These are phyloP conservation scores for Chironex yamaguchii DNA, from an alignment of 30 jellyfish, hydroid and myxozoan species.

Conservation along the genomic window DNA sequence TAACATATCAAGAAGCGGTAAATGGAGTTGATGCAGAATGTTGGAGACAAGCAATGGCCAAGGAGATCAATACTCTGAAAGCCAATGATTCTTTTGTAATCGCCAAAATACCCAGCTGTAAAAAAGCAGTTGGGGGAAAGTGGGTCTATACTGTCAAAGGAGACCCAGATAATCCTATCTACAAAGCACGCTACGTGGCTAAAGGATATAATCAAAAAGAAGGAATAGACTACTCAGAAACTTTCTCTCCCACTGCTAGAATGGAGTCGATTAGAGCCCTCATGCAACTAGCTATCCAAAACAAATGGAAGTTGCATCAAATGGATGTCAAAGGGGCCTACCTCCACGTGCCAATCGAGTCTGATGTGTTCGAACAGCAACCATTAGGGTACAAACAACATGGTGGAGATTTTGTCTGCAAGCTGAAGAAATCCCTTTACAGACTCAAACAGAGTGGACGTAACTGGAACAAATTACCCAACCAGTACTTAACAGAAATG, in stretches of 20 bases:
- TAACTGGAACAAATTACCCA: slow-evolving; percentile 46
- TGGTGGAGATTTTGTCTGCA: slow-evolving; percentile 39
- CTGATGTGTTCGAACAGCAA: slow-evolving; percentile 47
- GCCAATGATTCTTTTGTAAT: slow-evolving; percentile 11
- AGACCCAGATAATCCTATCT: background rate
- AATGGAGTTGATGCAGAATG: slow-evolving; percentile 12
- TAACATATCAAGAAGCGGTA: background rate
- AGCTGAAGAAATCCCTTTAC: slow-evolving; percentile 67
- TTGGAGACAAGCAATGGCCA: slow-evolving; percentile 13
- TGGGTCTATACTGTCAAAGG: slow-evolving; percentile 4
- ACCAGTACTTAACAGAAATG: slow-evolving; percentile 1
- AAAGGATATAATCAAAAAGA: slow-evolving; percentile 7
- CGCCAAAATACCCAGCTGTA: background rate
- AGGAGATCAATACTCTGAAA: background rate
- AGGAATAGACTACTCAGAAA: slow-evolving; percentile 20
- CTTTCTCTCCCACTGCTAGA: slow-evolving; percentile 75
- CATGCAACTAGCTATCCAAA: slow-evolving; percentile 59
- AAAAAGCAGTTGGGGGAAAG: background rate
- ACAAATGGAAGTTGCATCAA: slow-evolving; percentile 6
- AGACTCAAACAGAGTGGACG: slow-evolving; percentile 84
- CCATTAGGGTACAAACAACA: slow-evolving; percentile 61
- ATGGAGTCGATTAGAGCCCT: slow-evolving; percentile 67
- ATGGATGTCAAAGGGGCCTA: slow-evolving; percentile 74
- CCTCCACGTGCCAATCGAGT: slow-evolving; percentile 71
- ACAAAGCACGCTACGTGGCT: background rate